These are phyloP conservation scores for Emydura subglobosa DNA, from an alignment of 2,113 vertebrate genomes.

Conservation along the genomic window DNA sequence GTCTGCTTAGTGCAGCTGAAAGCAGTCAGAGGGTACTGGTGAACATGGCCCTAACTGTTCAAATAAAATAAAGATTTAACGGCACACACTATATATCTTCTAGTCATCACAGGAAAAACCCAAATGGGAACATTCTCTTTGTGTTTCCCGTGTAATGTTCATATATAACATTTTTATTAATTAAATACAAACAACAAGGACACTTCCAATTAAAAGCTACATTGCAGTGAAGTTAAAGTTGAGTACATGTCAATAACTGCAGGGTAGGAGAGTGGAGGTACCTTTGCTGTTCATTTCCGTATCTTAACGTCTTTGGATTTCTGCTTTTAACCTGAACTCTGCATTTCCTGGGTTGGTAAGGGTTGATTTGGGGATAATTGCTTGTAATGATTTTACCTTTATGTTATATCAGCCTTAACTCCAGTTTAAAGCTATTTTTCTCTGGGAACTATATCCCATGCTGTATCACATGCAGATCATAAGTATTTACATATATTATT, in stretches of 20 bases:
- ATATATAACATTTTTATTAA: neutral
- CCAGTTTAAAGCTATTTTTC: neutral
- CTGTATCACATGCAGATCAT: conserved; percentile 32
- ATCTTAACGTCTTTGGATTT: neutral
- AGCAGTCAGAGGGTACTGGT: neutral
- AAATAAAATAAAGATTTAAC: neutral
- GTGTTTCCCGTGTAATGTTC: neutral
- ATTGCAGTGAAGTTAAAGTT: neutral
- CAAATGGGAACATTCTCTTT: neutral
- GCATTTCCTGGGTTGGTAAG: neutral
- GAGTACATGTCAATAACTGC: neutral
- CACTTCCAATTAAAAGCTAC: neutral
- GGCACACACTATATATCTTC: neutral
- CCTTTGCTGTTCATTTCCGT: neutral
- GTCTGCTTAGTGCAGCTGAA: neutral
- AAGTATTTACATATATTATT: conserved; percentile 56
- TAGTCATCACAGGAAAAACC: neutral
- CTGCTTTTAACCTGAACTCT: neutral
- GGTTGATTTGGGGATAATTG: neutral
- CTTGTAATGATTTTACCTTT: neutral
- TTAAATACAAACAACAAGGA: neutral
- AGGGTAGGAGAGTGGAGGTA: neutral
- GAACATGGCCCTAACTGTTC: neutral
- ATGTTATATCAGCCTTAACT: neutral
- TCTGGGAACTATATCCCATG: neutral